phyloP scores from a whole-genome alignment of 1,140 invertebrate genomes.

The Penaeus japonicus region DNA sequence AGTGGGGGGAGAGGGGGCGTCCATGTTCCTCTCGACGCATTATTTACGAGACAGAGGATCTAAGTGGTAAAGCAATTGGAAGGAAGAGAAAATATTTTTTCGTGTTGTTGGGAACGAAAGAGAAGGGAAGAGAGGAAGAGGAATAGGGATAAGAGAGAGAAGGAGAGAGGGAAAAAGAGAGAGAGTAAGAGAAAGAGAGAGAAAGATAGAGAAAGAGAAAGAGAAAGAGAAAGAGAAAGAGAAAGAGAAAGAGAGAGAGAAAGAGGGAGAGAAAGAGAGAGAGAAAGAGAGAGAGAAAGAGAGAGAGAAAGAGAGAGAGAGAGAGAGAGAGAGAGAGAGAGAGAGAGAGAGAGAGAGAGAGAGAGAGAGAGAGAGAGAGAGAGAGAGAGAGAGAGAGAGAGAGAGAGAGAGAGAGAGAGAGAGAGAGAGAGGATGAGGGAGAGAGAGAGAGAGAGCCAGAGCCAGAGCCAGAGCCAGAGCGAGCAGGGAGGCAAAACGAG shows the following conservation, averaged over 20 bases:
- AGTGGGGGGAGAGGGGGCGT: too few species aligned
- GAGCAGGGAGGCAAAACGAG: not conserved
- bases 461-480: not conserved
- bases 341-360: not conserved
- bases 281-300: not conserved
- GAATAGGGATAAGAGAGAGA: too few species aligned
- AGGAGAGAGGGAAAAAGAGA: not conserved
- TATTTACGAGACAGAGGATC: too few species aligned
- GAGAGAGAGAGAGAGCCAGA: not conserved
- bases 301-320: not conserved
- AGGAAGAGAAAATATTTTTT: too few species aligned
- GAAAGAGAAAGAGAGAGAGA: not conserved
- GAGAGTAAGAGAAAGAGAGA: not conserved
- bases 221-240: not conserved
- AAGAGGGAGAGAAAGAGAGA: not conserved
- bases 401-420: not conserved
- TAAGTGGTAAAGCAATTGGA: too few species aligned
- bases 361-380: not conserved
- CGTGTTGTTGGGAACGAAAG: too few species aligned
- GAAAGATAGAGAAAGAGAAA: not conserved
- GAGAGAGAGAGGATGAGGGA: not conserved
- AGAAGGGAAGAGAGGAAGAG: too few species aligned
- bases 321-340: not conserved
- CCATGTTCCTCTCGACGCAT: too few species aligned
- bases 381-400: not conserved